A percentile compares a stretch with the other conserved stretches of the same genome.
phyloP scores from a whole-genome alignment of 30 jellyfish, hydroid and myxozoan genomes.

The Catostylus mosaicus region DNA sequence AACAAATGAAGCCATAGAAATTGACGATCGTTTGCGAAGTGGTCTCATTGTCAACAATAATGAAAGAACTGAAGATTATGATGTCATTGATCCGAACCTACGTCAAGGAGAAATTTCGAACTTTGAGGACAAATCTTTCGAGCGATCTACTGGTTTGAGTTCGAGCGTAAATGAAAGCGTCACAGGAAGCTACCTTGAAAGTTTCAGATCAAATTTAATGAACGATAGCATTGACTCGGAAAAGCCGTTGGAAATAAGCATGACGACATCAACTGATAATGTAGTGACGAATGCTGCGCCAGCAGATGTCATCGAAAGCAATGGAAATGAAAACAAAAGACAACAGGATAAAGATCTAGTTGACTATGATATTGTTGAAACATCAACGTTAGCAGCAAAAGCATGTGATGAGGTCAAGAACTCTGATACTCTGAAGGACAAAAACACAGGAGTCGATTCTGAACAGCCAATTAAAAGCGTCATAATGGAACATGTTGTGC shows the following conservation, averaged over 20 bases:
- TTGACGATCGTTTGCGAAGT: conserved; percentile 70
- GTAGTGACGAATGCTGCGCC: background rate
- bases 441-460: background rate
- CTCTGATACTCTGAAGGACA: background rate
- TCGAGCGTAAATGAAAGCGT: conserved; percentile 43
- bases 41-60: conserved; percentile 91
- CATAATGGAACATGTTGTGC: background rate
- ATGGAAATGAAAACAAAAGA: background rate
- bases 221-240: conserved; percentile 83
- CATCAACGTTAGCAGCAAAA: conserved; percentile 10
- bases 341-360: conserved; percentile 30
- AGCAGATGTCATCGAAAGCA: background rate
- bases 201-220: conserved; percentile 47
- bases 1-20: conserved; percentile 90
- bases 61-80: conserved; percentile 95
- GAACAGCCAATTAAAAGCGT: background rate
- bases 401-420: background rate
- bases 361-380: conserved; percentile 66
- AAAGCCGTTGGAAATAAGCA: conserved; percentile 84
- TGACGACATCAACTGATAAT: conserved; percentile 24
- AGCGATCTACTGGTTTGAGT: conserved; percentile 61
- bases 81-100: conserved; percentile 84
- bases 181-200: conserved; percentile 56
- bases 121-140: conserved; percentile 94
- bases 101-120: conserved; percentile 82